A percentile compares a stretch with the other conserved stretches of the same genome.
phyloP scores from a whole-genome alignment of 2,888 invertebrate species.

The Dermolepida albohirtum region DNA sequence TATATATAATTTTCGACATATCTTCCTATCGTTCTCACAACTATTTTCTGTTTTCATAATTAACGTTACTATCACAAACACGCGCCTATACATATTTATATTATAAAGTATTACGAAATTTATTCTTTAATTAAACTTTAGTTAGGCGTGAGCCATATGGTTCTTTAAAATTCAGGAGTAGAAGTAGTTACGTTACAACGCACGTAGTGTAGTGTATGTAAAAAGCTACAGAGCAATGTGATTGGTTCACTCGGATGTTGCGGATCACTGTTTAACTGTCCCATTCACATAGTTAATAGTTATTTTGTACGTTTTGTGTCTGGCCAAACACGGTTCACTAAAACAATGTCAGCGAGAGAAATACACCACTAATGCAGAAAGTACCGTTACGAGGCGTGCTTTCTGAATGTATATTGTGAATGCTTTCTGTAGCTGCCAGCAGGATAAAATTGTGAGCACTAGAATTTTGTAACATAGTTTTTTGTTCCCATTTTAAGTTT shows the following conservation, averaged over 20 bases:
- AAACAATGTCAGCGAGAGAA: constrained; percentile 48
- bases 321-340: constrained; percentile 50
- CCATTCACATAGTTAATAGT: constrained; percentile 55
- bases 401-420: constrained; percentile 20
- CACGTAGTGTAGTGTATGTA: constrained; percentile 51
- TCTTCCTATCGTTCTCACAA: too few relatives aligned
- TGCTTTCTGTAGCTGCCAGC: constrained; percentile 21
- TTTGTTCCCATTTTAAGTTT: constrained; percentile 13
- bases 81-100: too few relatives aligned
- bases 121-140: too few relatives aligned
- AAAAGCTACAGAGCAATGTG: constrained; percentile 56
- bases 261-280: constrained; percentile 58
- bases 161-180: too few relatives aligned
- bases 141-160: too few relatives aligned
- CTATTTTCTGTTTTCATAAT: too few relatives aligned
- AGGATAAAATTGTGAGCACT: constrained; percentile 11
- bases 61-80: too few relatives aligned
- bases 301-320: constrained; percentile 54
- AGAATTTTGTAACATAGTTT: constrained; percentile 13
- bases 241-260: constrained; percentile 57
- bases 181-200: constrained; percentile 51
- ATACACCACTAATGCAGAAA: constrained; percentile 41
- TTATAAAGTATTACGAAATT: too few relatives aligned
- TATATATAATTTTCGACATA: too few relatives aligned
- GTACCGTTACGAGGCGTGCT: constrained; percentile 29